A percentile compares a stretch with the other conserved stretches of the same genome.
Conservation (phyloP, 2,797 vertebrate genomes). For the Odontamblyopus lacepedii region DNA sequence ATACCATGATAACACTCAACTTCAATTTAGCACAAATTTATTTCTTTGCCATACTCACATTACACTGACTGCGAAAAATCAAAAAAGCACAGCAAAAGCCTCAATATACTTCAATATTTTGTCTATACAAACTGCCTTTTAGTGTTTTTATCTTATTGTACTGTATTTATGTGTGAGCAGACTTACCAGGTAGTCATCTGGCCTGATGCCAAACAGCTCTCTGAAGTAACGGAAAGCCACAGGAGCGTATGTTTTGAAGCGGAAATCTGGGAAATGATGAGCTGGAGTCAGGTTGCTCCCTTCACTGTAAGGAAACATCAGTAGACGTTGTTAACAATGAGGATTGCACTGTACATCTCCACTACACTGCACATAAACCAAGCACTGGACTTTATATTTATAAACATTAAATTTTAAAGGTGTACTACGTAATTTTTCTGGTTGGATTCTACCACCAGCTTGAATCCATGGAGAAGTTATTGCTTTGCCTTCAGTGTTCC, state of each 20-base stretch:
- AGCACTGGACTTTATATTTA: not conserved
- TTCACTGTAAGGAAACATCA: slow-evolving; percentile 78
- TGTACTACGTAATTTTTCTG: too few relatives aligned
- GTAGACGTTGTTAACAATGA: not conserved
- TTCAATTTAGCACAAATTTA: too few relatives aligned
- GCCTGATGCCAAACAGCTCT: slow-evolving; percentile 96
- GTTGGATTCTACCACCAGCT: too few relatives aligned
- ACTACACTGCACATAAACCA: not conserved
- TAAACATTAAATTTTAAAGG: not conserved
- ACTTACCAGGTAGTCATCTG: slow-evolving; percentile 94
- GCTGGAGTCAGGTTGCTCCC: slow-evolving; percentile 97
- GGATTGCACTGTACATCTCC: not conserved
- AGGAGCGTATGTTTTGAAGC: slow-evolving; percentile 97
- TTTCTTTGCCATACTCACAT: too few relatives aligned
- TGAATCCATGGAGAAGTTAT: too few relatives aligned
- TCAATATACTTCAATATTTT: not conserved
- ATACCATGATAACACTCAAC: too few relatives aligned
- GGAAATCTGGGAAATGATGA: slow-evolving; percentile 96
- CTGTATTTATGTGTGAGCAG: not conserved
- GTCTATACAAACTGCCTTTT: not conserved
- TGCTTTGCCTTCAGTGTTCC: too few relatives aligned
- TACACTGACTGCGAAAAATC: not conserved
- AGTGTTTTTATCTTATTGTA: not conserved
- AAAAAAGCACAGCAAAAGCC: not conserved
- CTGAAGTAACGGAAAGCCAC: slow-evolving; percentile 98